Base-by-base conservation (phyloP, 2,888 invertebrate genomes). In the Coleophora deauratella region DNA sequence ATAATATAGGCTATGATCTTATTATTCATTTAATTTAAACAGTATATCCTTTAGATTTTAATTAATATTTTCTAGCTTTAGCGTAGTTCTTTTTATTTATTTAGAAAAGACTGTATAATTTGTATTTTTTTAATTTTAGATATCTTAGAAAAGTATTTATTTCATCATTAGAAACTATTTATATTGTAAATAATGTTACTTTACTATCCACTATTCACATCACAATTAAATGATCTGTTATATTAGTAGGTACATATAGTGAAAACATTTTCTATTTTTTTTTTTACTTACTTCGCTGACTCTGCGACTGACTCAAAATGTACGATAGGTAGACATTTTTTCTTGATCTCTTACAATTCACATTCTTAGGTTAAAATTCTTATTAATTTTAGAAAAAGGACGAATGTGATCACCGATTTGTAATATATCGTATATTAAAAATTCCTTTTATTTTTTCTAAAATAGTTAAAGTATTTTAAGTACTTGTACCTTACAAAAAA, bases 371-470 rank as follows among this genome's bases (percentile, higher is more conserved):
- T 44, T 44, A 42, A 49, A 41, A 37, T 44, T 41, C 37, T 30
- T 40, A 42, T 21, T 21, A 49, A 42, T 47, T 54, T 54, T 49
- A 53, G 47, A 42, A 54, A 61, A 64, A 66, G 77, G 79, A 79
- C 79, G 79, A 79, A 66, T 59, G 59, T 68, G 70, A 72, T 77
- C 79, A 79, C 79, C 79, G 79, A 78, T 60, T 59, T 40, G 41
- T 11, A 31, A 6, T 31, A 11, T 6, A 31, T 28, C 9, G 28
- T 28, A 44, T 21, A 43, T 36, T 31, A 4, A n/a, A 31, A 31
- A n/a, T 31, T n/a, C 10, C 3, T 8, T 28, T 11, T 28, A 4
- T 15, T 2, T 35, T 35, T 21, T 21, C 6, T 21, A 21, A 21
- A 21, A 21, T 21, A 4, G 21, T 21, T 4, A 21, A 21, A 6